Percentiles rank a stretch among this genome's conserved stretches.
These are phyloP conservation scores for Siphonodentalium dalli DNA, from an alignment of 2,888 invertebrate genomes.

Conservation along the genomic window DNA sequence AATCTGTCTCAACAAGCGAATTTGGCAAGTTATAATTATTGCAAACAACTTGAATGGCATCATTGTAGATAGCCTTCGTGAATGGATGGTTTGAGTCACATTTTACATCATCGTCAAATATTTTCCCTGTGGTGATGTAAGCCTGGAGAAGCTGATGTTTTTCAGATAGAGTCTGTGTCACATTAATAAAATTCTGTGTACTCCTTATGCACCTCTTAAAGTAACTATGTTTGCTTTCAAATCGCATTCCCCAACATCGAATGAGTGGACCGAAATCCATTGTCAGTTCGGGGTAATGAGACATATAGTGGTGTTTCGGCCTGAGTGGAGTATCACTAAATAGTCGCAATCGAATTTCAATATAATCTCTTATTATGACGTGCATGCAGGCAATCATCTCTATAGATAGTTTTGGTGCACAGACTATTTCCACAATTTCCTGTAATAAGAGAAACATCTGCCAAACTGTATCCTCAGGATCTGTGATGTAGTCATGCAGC, in stretches of 20 bases:
- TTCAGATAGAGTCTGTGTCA: no score
- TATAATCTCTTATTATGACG: conserved; percentile 1
- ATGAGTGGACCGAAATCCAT: conserved; percentile 21
- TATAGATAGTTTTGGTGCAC: conserved; percentile 1
- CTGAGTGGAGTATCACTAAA: not conserved
- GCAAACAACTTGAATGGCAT: no score
- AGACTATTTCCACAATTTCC: conserved; percentile 1
- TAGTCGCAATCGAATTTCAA: no score
- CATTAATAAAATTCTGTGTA: conserved; percentile 19
- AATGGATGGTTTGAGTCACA: no score
- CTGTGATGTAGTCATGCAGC: not conserved
- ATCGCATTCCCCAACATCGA: conserved; percentile 22
- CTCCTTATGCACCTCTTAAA: conserved; percentile 19
- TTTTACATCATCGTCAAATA: no score
- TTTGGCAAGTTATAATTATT: no score
- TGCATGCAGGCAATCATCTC: not conserved
- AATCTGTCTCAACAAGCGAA: no score
- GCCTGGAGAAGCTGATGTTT: conserved; percentile 15
- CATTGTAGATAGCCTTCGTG: no score
- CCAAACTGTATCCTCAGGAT: conserved; percentile 2
- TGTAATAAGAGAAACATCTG: conserved; percentile 1
- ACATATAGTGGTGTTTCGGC: conserved; percentile 25
- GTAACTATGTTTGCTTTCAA: conserved; percentile 25
- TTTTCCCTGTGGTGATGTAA: no score
- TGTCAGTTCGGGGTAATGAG: conserved; percentile 22